Evolutionary conservation across 2,888 invertebrate species (phyloP).

Genomic region (Acholoe squamosa): DNA sequence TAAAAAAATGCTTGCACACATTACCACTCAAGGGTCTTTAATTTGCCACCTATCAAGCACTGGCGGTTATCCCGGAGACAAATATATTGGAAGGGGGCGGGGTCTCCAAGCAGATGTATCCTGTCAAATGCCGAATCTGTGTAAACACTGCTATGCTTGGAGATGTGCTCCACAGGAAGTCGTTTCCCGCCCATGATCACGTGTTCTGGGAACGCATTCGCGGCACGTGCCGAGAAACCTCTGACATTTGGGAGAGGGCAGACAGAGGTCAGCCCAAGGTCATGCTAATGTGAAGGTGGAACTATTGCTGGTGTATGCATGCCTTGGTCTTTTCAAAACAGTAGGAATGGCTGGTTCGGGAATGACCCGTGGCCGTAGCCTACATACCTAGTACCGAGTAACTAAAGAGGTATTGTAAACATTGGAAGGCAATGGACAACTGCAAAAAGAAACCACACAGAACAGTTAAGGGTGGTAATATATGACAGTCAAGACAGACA

Average conservation of each 20-base stretch:
- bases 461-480: no score
- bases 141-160: constrained; percentile 14
- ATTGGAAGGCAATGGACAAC: not conserved
- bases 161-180: not conserved
- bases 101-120: not conserved
- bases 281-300: not conserved
- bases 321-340: no score
- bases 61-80: no score
- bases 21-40: no score
- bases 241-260: constrained; percentile 43
- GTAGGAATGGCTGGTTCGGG: no score
- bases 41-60: no score
- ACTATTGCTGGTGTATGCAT: no score
- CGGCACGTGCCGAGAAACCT: constrained; percentile 50
- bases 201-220: not conserved
- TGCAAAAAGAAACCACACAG: not conserved
- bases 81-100: no score
- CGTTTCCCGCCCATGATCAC: not conserved
- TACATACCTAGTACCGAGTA: not conserved
- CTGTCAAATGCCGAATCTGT: not conserved
- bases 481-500: no score
- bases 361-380: no score
- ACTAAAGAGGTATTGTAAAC: not conserved
- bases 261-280: constrained; percentile 9
- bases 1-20: no score